These are phyloP conservation scores for Hydrolagus colliei DNA, from an alignment of 2,797 vertebrate genomes.

Conservation along the genomic window DNA sequence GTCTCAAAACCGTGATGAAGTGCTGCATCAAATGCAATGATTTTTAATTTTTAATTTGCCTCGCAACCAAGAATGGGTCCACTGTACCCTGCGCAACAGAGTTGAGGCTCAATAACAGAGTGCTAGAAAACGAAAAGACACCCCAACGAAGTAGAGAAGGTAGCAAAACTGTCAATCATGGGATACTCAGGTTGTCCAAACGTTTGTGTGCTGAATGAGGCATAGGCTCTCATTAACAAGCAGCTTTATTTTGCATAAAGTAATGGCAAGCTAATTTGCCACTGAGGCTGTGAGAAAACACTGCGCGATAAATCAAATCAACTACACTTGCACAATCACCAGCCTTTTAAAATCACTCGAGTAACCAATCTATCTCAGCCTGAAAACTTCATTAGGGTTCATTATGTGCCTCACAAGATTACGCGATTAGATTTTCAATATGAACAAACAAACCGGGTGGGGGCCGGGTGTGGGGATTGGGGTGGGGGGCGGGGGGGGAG, in stretches of 20 bases:
- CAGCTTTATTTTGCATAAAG: background rate
- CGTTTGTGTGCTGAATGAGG: background rate
- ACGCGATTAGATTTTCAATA: background rate
- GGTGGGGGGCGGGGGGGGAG: too few species aligned
- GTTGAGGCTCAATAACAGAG: background rate
- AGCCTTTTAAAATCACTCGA: background rate
- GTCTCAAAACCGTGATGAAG: too few species aligned
- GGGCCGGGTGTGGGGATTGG: too few species aligned
- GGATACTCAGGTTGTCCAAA: background rate
- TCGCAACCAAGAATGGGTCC: background rate
- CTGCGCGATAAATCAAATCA: background rate
- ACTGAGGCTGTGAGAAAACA: background rate
- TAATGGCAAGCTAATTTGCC: too few species aligned
- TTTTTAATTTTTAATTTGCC: too few species aligned
- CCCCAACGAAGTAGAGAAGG: background rate
- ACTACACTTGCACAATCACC: slow-evolving; percentile 7
- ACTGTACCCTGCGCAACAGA: background rate
- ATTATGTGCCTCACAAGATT: background rate
- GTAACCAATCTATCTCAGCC: background rate
- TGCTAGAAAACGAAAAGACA: background rate
- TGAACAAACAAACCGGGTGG: background rate
- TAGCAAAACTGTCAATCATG: background rate
- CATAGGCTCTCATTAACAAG: background rate
- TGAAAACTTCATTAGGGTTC: background rate
- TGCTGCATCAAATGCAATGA: too few species aligned